These are phyloP conservation scores for Gobiocypris rarus DNA, from an alignment of 2,113 vertebrate species.

Conservation along the genomic window DNA sequence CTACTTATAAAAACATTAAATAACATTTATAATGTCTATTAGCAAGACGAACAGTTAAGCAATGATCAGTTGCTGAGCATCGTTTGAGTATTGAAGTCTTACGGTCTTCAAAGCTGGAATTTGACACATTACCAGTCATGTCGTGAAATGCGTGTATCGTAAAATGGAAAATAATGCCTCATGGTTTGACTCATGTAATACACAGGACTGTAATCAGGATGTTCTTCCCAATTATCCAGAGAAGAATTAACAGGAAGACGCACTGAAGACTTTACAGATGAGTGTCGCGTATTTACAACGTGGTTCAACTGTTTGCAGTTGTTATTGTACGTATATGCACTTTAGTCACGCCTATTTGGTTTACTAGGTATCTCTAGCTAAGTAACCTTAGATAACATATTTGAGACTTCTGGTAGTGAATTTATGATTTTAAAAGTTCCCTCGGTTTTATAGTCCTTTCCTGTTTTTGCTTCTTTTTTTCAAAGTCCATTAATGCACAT, in stretches of 20 bases:
- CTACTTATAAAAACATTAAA: slow-evolving; percentile 25
- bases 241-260: slow-evolving; percentile 57
- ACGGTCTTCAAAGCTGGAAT: neutral
- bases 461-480: neutral
- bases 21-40: slow-evolving; percentile 27
- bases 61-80: neutral
- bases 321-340: slow-evolving; percentile 29
- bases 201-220: slow-evolving; percentile 22
- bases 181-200: slow-evolving; percentile 39
- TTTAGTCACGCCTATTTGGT: slow-evolving; percentile 40
- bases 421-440: slow-evolving; percentile 1
- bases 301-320: slow-evolving; percentile 30
- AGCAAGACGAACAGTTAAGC: neutral
- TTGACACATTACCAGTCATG: neutral
- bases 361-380: slow-evolving; percentile 38
- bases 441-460: slow-evolving; percentile 27
- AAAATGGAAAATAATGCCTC: slow-evolving; percentile 42
- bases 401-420: slow-evolving; percentile 22
- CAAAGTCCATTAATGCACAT: slow-evolving; percentile 2
- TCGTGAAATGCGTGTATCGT: neutral
- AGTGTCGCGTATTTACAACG: slow-evolving; percentile 50
- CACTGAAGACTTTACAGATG: slow-evolving; percentile 53
- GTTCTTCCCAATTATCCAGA: slow-evolving; percentile 27
- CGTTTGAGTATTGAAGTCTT: neutral
- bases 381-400: slow-evolving; percentile 9